Base-by-base conservation (phyloP, 2,113 vertebrate genomes). In the Crotophaga sulcirostris region DNA sequence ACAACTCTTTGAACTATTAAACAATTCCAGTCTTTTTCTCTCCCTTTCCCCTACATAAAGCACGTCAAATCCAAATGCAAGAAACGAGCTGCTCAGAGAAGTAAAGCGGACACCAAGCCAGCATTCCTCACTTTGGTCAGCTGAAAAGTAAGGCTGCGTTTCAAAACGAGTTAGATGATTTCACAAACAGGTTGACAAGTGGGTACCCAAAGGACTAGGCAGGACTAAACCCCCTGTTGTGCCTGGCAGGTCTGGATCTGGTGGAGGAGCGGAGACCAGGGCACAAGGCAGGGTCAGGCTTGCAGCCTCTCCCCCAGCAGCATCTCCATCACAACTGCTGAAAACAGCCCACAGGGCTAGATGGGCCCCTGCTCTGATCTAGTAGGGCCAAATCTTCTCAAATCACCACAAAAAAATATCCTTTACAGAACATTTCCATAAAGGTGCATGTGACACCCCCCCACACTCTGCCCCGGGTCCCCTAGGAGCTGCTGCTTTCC, bases 371-470 rank as follows among this genome's bases (percentile, higher is more conserved):
- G 44, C 24, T 77, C 40, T 54, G n/a, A 77, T 7, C 28, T 42
- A 36, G 16, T 0, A 40, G 8, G 51, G 55, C 11, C 45, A 54
- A 38, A 67, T 16, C 31, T 34, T 55, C 63, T 55, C 47, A n/a
- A 58, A 38, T 5, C 18, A 16, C 21, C 40, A n/a, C 20, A 2
- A 63, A 36, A 60, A 60, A 33, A 11, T 16, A 56, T 23, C 34
- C 28, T 38, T 60, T 31, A 58, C 3, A 15, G 45, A 69, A 40
- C 0, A 0, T 11, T 70, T 34, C 18, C 7, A 31, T 5, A 42
- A 40, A 89, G 76, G 26, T 1, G 0, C 58, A 55, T 0, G 1
- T 0, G 1, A 44, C 9, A 2, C 1, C 56, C 24, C 6, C 0
- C 25, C 47, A 9, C 13, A 14, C 44, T 7, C 44, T n/a, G n/a